Evolutionary conservation across 2,888 invertebrate genomes (phyloP), one percentile per base, ranked within the genome.

Genomic region (Hypomecis punctinalis): DNA sequence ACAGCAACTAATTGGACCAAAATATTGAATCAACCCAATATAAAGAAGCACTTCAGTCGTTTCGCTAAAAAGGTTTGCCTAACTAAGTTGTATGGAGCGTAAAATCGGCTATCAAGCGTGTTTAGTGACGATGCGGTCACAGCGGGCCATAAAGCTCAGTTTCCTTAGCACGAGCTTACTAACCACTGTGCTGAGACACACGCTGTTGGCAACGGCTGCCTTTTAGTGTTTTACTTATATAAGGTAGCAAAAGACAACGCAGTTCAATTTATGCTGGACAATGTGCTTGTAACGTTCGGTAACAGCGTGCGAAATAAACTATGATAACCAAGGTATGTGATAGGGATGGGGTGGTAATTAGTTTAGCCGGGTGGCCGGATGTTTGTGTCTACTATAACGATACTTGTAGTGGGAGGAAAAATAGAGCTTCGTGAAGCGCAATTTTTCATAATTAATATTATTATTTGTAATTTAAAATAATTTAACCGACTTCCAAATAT

Each of bases 281-380:
- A 13, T 57, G 67, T 63, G 70, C 76, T 67, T 85, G 84, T 85
- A 84, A 75, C 78, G 81, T 84, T 86, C 80, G 84, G 86, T 86
- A 85, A 84, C 85, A 83, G 79, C 84, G 80, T 84, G 85, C 77
- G 81, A 84, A 89, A 88, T 90, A 90, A 89, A 90, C 89, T 85
- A 86, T 78, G 88, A 88, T 88, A 88, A 86, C 84, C 79, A 71
- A 82, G 83, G 84, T 83, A 85, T 84, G 81, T 61, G 42, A 23
- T 57, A 42, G 55, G 7, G 56, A 23, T 52, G 48, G 45, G 55
- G 23, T 9, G 33, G 9, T 53, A 48, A 11, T 43, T 60, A 13
- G 5, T 61, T 61, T 53, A 23, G 56, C 53, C 61, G 61, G 60
- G 57, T 53, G 37, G 11, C 9, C 9, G 39, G 46, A 33, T 11